Evolutionary conservation across 2,113 vertebrate species (phyloP).

Genomic region (Brachirus orientalis): DNA sequence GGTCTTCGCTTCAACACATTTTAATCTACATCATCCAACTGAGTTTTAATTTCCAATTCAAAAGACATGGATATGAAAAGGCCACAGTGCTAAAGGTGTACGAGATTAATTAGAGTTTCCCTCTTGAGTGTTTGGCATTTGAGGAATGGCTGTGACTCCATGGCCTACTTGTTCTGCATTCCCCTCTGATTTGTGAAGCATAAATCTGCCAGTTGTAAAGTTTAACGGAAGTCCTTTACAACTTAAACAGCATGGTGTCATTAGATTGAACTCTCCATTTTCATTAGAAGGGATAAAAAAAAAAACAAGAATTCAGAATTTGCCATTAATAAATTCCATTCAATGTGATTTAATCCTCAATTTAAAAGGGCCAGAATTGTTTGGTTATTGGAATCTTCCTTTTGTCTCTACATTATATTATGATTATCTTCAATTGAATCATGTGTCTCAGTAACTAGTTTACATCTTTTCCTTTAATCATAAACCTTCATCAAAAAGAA

Average conservation of each 20-base stretch:
- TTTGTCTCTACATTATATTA: conserved; percentile 12
- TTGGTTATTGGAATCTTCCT: conserved; percentile 43
- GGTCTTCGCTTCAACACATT: conserved; percentile 21
- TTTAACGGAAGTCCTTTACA: conserved; percentile 7
- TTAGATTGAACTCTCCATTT: neutral
- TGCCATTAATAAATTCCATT: conserved; percentile 25
- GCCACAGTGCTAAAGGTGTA: conserved; percentile 43
- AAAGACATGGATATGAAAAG: conserved; percentile 32
- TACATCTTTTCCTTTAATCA: conserved; percentile 14
- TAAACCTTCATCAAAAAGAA: conserved; percentile 15
- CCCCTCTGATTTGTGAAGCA: conserved; percentile 17
- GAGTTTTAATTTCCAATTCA: conserved; percentile 39
- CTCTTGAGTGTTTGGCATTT: conserved; percentile 59
- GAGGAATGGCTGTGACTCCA: conserved; percentile 14
- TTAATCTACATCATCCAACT: conserved; percentile 37
- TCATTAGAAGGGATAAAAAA: neutral
- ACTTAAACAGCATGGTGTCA: neutral
- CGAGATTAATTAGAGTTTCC: conserved; percentile 59
- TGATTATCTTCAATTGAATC: conserved; percentile 43
- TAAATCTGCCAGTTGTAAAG: conserved; percentile 30
- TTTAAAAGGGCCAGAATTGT: conserved; percentile 29
- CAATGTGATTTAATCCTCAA: conserved; percentile 40
- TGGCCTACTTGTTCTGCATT: conserved; percentile 34
- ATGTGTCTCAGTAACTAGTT: conserved; percentile 24
- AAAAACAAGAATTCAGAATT: neutral